These are phyloP conservation scores for Euwallacea similis DNA, from an alignment of 1,140 invertebrate species.

Conservation along the genomic window DNA sequence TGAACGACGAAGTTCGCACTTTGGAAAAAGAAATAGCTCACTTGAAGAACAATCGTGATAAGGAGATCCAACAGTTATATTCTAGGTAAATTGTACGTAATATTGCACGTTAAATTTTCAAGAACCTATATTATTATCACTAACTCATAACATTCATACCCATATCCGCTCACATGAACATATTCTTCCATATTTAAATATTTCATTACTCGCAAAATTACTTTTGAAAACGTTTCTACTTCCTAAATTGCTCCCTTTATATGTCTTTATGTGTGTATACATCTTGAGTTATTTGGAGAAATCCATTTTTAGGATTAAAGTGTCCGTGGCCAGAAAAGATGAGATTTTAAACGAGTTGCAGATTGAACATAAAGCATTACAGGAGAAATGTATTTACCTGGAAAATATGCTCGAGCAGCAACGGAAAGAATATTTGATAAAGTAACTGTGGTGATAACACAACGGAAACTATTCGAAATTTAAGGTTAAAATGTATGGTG, in stretches of 20 bases:
- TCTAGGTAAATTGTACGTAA: slow-evolving; percentile 54
- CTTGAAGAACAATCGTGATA: slow-evolving; percentile 55
- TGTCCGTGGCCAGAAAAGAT: slow-evolving; percentile 76
- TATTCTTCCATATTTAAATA: too few relatives aligned
- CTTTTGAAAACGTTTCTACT: too few relatives aligned
- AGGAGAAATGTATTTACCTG: slow-evolving; percentile 71
- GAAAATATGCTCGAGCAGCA: slow-evolving; percentile 76
- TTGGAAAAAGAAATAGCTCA: slow-evolving; percentile 56
- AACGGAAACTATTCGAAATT: too few relatives aligned
- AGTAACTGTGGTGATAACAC: slow-evolving; percentile 8
- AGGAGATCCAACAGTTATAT: slow-evolving; percentile 57
- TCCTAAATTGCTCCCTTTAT: not conserved
- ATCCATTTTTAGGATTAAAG: slow-evolving; percentile 65
- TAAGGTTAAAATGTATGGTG: too few relatives aligned
- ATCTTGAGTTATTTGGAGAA: not conserved
- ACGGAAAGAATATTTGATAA: slow-evolving; percentile 58
- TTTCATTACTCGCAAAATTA: too few relatives aligned
- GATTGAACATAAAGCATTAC: slow-evolving; percentile 66
- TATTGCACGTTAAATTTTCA: not conserved
- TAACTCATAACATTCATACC: too few relatives aligned
- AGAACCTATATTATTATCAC: too few relatives aligned
- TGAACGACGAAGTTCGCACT: slow-evolving; percentile 53
- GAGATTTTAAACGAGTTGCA: slow-evolving; percentile 69
- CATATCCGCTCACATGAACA: too few relatives aligned
- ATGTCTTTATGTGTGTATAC: not conserved